Percentiles rank a stretch among this genome's conserved stretches.
phyloP scores from a whole-genome alignment of 2,888 invertebrate species.

The Tortrix viridana region DNA sequence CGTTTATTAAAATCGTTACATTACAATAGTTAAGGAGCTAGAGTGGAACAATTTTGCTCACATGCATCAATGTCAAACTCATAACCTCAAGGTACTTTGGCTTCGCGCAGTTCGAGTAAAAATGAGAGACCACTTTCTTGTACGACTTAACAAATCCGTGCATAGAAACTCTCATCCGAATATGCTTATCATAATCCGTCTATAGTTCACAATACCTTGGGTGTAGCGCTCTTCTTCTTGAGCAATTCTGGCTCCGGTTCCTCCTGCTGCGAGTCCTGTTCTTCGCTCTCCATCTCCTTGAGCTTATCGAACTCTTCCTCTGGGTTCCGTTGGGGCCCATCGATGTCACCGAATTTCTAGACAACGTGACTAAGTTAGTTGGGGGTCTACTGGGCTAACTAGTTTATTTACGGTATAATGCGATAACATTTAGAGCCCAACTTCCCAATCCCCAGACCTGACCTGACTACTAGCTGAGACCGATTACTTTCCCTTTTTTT shows the following conservation, averaged over 20 bases:
- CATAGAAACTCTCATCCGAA: not conserved
- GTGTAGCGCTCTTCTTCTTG: constrained; percentile 77
- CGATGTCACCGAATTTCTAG: constrained; percentile 78
- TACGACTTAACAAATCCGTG: not conserved
- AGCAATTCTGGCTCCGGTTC: constrained; percentile 52
- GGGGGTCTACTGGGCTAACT: not conserved
- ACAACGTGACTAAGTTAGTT: constrained; percentile 18
- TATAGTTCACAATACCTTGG: constrained; percentile 57
- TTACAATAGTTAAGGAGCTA: too few species aligned
- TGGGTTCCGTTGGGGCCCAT: constrained; percentile 82
- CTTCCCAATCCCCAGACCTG: too few species aligned
- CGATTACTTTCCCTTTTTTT: too few species aligned
- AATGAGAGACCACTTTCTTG: too few species aligned
- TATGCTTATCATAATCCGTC: not conserved
- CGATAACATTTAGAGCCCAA: too few species aligned
- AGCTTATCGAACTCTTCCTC: constrained; percentile 90
- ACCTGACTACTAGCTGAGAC: too few species aligned
- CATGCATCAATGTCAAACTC: too few species aligned
- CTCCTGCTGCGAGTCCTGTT: constrained; percentile 60
- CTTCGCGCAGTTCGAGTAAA: too few species aligned
- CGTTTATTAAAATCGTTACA: too few species aligned
- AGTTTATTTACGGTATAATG: too few species aligned
- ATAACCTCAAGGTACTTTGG: too few species aligned
- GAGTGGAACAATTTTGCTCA: too few species aligned
- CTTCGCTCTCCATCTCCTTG: constrained; percentile 75